Percentiles rank a stretch among this genome's conserved stretches.
Evolutionary conservation across 2,113 vertebrate species (phyloP).

Genomic region (Morphnarchus princeps): DNA sequence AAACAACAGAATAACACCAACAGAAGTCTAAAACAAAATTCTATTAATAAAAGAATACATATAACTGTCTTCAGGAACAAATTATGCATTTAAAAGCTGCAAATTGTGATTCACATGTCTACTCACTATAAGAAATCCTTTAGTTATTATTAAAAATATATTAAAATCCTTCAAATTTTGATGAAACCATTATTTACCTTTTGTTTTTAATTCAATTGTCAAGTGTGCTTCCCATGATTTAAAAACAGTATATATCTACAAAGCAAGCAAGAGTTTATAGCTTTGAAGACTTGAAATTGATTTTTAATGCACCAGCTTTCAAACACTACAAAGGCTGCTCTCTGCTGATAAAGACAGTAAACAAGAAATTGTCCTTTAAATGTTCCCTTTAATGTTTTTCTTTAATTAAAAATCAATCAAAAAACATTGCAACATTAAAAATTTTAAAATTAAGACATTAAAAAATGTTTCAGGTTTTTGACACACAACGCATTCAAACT

Average conservation of each 20-base stretch:
- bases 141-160: conserved; percentile 54
- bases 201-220: conserved; percentile 61
- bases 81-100: background rate
- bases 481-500: background rate
- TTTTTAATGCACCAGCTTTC: conserved; percentile 69
- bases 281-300: conserved; percentile 72
- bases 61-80: background rate
- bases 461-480: conserved; percentile 36
- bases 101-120: background rate
- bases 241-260: conserved; percentile 54
- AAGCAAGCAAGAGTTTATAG: conserved; percentile 40
- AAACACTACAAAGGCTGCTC: conserved; percentile 69
- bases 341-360: conserved; percentile 73
- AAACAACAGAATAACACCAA: background rate
- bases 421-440: conserved; percentile 31
- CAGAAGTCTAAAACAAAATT: conserved; percentile 9
- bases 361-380: conserved; percentile 70
- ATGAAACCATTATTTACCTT: conserved; percentile 42
- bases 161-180: conserved; percentile 44
- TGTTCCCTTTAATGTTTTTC: conserved; percentile 63
- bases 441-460: conserved; percentile 21
- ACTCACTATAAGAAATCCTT: background rate
- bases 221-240: conserved; percentile 26
- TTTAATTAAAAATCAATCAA: conserved; percentile 76
- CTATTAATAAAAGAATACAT: conserved; percentile 20